phyloP scores from a whole-genome alignment of 2,797 vertebrate species.

The Natrix natrix region DNA sequence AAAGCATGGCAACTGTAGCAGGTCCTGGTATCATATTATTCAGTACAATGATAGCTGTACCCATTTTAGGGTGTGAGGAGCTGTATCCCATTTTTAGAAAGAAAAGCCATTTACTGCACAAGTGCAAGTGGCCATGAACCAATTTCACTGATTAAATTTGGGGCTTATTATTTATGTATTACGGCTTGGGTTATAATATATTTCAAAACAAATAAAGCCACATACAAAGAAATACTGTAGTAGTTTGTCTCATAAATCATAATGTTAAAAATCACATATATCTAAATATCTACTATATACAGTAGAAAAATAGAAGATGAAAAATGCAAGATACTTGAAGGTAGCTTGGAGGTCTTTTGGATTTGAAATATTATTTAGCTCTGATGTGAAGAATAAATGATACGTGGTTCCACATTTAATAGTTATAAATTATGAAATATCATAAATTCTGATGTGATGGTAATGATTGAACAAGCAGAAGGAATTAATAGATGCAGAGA shows the following conservation, averaged over 20 bases:
- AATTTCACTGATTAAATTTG: neutral
- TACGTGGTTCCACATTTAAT: slow-evolving; percentile 1
- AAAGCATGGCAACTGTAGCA: neutral
- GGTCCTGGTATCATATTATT: neutral
- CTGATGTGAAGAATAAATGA: slow-evolving; percentile 17
- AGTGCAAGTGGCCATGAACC: neutral
- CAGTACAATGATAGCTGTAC: neutral
- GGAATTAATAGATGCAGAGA: neutral
- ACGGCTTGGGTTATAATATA: neutral
- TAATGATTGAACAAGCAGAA: slow-evolving; percentile 16
- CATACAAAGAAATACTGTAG: neutral
- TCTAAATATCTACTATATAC: neutral
- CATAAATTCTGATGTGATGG: slow-evolving; percentile 6
- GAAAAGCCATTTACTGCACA: neutral
- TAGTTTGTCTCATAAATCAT: neutral
- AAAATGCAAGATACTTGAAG: neutral
- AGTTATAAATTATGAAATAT: slow-evolving; percentile 21
- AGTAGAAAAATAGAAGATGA: neutral
- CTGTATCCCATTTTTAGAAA: neutral
- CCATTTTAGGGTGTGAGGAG: too few relatives aligned
- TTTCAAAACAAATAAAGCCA: neutral
- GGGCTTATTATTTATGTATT: neutral
- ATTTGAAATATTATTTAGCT: neutral
- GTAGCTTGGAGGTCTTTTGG: neutral
- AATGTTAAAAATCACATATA: neutral